Evolutionary conservation across 2,797 vertebrate genomes (phyloP), one percentile per base, ranked within the genome.

Genomic region (Cuniculus paca): DNA sequence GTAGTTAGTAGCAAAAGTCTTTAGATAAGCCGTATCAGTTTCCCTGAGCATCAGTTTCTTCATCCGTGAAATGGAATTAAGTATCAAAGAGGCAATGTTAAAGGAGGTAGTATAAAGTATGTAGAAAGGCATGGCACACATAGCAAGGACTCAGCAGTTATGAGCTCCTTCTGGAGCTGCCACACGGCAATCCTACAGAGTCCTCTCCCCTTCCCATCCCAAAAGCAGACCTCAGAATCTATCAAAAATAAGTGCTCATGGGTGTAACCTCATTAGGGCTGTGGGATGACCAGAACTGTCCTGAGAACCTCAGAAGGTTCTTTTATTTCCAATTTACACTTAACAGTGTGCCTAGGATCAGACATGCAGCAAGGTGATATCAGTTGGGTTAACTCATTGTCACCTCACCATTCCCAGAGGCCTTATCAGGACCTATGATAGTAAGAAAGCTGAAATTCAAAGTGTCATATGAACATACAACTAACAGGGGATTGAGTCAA

Each of bases 371-470:
- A 48, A 83, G 19, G 1, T 11, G 6, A 52, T 74, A 78, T n/a
- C 11, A 11, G 19, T 1, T 16, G 58, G 50, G 74, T 45, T 61
- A 50, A 68, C 42, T 81, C 34, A 6, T 1, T n/a, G 65, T 5
- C 65, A 24, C 48, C 82, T 54, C 36, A 9, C 13, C 36, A 39
- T 5, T 28, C 17, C 78, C 24, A 36, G 19, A 70, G 26, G 22
- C 28, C 75, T 65, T 12, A 26, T 16, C n/a, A 65, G 52, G 45
- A 31, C 63, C 79, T 63, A 26, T 10, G 54, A 77, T 11, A 74
- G 78, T 65, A 4, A 74, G 14, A 93, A 89, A 89, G n/a, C 61
- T 50, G 10, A 52, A 85, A 28, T 70, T 85, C 88, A 54, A 90
- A 92, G 77, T 12, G 19, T 26, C 26, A 12, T 6, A 5, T 77